These are phyloP conservation scores for Catharus ustulatus DNA, from an alignment of 2,797 vertebrate genomes.

Conservation along the genomic window DNA sequence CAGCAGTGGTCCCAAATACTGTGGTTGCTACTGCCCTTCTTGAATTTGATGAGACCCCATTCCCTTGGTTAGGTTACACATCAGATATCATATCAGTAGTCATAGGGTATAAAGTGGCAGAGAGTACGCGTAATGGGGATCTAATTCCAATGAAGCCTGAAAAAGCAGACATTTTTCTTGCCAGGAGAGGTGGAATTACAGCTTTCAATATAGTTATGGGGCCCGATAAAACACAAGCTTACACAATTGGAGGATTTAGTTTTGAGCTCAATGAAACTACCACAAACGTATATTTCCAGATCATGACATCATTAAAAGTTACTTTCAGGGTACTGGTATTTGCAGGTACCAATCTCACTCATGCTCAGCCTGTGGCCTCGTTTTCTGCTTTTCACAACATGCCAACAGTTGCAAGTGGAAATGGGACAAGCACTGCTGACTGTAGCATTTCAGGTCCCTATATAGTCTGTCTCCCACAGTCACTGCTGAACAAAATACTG, in stretches of 20 bases:
- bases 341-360: neutral
- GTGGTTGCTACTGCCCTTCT: constrained; percentile 62
- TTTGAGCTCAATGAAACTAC: constrained; percentile 43
- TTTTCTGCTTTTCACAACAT: constrained; percentile 47
- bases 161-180: constrained; percentile 49
- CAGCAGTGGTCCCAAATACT: neutral
- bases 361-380: neutral
- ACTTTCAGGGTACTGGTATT: constrained; percentile 65
- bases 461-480: constrained; percentile 63
- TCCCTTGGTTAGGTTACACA: constrained; percentile 68
- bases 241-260: constrained; percentile 63
- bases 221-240: neutral
- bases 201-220: constrained; percentile 55
- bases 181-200: constrained; percentile 19
- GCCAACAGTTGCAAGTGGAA: neutral
- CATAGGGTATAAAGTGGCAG: constrained; percentile 65
- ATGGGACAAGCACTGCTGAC: neutral
- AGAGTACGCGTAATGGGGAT: neutral
- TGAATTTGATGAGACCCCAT: constrained; percentile 71
- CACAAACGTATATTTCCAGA: constrained; percentile 67
- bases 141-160: constrained; percentile 23
- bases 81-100: constrained; percentile 19
- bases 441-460: constrained; percentile 50
- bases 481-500: constrained; percentile 37
- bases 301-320: constrained; percentile 59